A percentile compares a stretch with the other conserved stretches of the same genome.
Evolutionary conservation across 1,140 invertebrate genomes (phyloP).

Genomic region (Lasioglossum albipes): DNA sequence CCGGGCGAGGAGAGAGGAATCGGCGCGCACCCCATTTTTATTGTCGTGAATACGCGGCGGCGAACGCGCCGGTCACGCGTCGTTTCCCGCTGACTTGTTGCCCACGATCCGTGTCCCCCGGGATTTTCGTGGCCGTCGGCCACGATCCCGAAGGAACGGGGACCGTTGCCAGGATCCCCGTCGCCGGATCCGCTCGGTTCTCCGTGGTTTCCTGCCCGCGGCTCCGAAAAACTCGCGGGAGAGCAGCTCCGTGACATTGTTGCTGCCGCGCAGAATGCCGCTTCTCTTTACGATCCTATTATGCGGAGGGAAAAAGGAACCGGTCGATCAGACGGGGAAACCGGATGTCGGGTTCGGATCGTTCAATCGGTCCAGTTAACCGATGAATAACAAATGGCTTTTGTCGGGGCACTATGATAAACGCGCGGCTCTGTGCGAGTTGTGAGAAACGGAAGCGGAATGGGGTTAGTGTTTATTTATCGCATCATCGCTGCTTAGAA

Average conservation of each 20-base stretch:
- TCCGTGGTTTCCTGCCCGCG: constrained; percentile 34
- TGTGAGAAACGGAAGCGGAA: no score
- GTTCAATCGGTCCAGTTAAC: background rate
- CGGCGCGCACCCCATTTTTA: constrained; percentile 49
- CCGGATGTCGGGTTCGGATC: background rate
- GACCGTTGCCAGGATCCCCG: constrained; percentile 47
- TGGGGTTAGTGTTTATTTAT: no score
- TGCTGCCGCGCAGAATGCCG: background rate
- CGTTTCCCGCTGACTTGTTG: constrained; percentile 69
- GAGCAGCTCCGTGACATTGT: constrained; percentile 9
- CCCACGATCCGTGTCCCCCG: constrained; percentile 63
- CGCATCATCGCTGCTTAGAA: no score
- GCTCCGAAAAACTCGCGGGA: background rate
- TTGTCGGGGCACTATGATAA: no score
- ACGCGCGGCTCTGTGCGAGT: no score
- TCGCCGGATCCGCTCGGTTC: constrained; percentile 52
- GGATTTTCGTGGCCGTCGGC: constrained; percentile 30
- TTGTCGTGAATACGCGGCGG: constrained; percentile 55
- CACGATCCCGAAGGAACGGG: background rate
- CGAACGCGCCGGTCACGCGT: constrained; percentile 57
- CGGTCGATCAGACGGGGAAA: background rate
- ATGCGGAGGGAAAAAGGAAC: background rate
- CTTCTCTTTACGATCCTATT: background rate
- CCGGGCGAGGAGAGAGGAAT: constrained; percentile 8
- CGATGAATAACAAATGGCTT: no score